Evolutionary conservation across 1,140 invertebrate species (phyloP).

Genomic region (Holotrichia oblita): DNA sequence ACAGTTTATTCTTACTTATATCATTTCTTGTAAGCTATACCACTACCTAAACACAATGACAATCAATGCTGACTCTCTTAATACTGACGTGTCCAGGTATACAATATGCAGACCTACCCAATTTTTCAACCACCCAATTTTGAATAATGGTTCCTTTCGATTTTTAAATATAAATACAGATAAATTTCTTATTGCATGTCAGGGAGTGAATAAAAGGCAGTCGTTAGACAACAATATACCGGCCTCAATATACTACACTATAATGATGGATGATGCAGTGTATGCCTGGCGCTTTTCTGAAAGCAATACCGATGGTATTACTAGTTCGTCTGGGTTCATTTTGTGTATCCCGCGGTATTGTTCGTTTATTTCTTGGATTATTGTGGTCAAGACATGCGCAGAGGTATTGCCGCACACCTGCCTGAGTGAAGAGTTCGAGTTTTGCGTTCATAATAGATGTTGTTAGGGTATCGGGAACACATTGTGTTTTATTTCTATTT

Average conservation of each 20-base stretch:
- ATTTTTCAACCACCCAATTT: constrained; percentile 34
- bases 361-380: constrained; percentile 13
- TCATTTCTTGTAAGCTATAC: no score
- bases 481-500: not conserved
- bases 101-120: constrained; percentile 22
- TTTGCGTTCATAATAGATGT: constrained; percentile 20
- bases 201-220: constrained; percentile 27
- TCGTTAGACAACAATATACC: constrained; percentile 37
- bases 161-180: constrained; percentile 38
- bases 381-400: constrained; percentile 34
- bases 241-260: constrained; percentile 35
- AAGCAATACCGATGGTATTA: constrained; percentile 39
- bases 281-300: constrained; percentile 15
- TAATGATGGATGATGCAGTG: constrained; percentile 22
- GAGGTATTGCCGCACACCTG: constrained; percentile 24
- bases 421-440: not conserved
- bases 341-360: constrained; percentile 17
- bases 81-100: constrained; percentile 12
- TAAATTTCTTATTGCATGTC: constrained; percentile 38
- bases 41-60: not conserved
- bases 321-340: constrained; percentile 18
- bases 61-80: not conserved
- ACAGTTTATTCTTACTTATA: no score
- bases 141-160: constrained; percentile 14
- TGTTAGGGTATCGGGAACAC: not conserved